Base-by-base conservation (phyloP, 2,113 vertebrate species). In the Synchiropus splendidus region DNA sequence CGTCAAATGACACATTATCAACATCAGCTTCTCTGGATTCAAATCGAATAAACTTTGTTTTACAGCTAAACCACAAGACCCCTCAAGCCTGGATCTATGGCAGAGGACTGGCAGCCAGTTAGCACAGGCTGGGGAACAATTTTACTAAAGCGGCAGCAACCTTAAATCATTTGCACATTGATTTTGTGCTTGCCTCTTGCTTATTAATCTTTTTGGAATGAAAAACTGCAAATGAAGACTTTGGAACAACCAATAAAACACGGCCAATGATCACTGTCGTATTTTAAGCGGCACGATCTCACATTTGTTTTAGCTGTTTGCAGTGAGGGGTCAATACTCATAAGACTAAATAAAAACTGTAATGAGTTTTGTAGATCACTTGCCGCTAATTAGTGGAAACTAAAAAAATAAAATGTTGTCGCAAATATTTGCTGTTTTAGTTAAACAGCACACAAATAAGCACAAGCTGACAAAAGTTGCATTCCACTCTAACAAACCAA, bases 131-230 rank as follows among this genome's bases (percentile, higher is more conserved):
- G 48, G 39, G 48, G 47, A 70, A 74, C 63, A 76, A 74, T 72
- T 67, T 74, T 64, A 70, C 73, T 61, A 74, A 70, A 70, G 72
- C 36, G 64, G 66, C 51, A 56, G 54, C 61, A 69, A 70, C 63
- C 74, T 72, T 76, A 76, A 78, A 76, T 80, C 75, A 78, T 78
- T 80, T 72, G 70, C 72, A 74, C 78, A 80, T 78, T 74, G 75
- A 80, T 80, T 80, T 78, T 78, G 65, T 76, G 67, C 63, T 68
- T 51, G 0, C 48, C 61, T 64, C 61, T 45, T 49, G 70, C 70
- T 69, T 76, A 68, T 72, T 76, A 76, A 76, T 78, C 70, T 74
- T 76, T 80, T 69, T 21, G 51, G 74, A 74, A 78, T 66, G 72
- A 72, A 76, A 78, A 72, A 70, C 61, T 72, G 65, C 60, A 76